Base-by-base conservation (phyloP, 2,888 invertebrate genomes). In the Apodemia hepburni region DNA sequence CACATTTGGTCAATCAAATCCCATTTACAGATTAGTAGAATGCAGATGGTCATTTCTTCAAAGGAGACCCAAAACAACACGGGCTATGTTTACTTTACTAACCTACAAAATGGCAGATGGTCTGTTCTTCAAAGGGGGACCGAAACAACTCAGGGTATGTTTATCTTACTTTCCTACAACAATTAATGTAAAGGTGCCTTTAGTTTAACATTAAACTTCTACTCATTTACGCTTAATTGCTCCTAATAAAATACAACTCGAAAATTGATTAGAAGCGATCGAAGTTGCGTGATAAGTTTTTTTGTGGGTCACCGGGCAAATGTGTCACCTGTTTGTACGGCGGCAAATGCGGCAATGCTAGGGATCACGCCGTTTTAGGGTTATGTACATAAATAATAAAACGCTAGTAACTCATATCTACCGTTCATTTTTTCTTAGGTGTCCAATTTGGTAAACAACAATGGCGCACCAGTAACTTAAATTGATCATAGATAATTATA, bases 241-340 rank as follows among this genome's bases (percentile, higher is more conserved):
- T 51, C 12, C n/a, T 51, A 51, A 51, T 51, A 51, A 51, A 22
- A 51, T 51, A 51, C 17, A 22, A 17, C 11, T 51, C 11, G 51
- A 22, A 51, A 51, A 22, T 51, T 51, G 51, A 51, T 51, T 51
- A 22, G 22, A 9, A 51, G 12, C 22, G 27, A 54, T 54, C 22
- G 12, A 22, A 54, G 18, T 54, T 54, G 47, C 47, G 47, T 47
- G 54, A 54, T 54, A 54, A 54, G 54, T 54, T 54, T 54, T 51
- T 54, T 54, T 54, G 54, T 54, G 7, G 22, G 54, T 54, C 18
- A 54, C 47, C 47, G 47, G 47, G 15, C 6, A 54, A 27, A 54
- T 54, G 54, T 54, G 22, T 54, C 22, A 54, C 22, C 15, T 54
- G 45, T 45, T 45, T 45, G 7, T 17, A n/a, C 7, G 8, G 12